Evolutionary conservation across 2,797 vertebrate genomes (phyloP), one percentile per base, ranked within the genome.

Genomic region (Chiloscyllium punctatum): DNA sequence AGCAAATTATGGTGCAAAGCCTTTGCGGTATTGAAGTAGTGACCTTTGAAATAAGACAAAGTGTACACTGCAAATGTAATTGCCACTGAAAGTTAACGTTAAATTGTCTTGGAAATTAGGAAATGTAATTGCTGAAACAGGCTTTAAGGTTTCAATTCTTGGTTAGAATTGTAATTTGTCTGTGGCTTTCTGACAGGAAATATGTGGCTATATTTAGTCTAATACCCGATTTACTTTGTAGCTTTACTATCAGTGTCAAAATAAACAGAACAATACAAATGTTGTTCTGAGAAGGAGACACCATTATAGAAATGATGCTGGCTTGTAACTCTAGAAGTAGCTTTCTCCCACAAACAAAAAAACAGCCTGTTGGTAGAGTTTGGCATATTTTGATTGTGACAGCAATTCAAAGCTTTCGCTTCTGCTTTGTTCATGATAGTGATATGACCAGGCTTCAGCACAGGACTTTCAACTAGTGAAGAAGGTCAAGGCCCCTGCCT

Each of bases 71-170:
- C 18, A 7, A n/a, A n/a, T 37, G n/a, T 25, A 69, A 92, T 92
- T 92, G 66, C n/a, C n/a, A n/a, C 23, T 42, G 62, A 69, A 69
- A 25, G n/a, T 23, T 3, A 69, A 27, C 68, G 23, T 69, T 37
- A 69, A 69, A 23, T 92, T 42, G 90, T 69, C 42, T 92, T 69
- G 62, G 62, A 92, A 92, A 92, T 69, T 92, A 69, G 62, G 42
- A 68, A 42, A 15, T 88, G 9, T 88, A 30, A 69, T 4, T 92
- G n/a, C 90, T 68, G 90, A 92, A 92, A 69, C 69, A 42, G 62
- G 7, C 66, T 92, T 92, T 69, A 37, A 92, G 69, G 42, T 69
- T 42, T 37, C 62, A 69, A 92, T 25, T 42, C 66, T 92, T 69
- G 62, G 18, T 42, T 23, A 23, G 90, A 92, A 37, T 69, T 92